Conservation (phyloP, 2,888 invertebrate species). For the Latrodectus hesperus region DNA sequence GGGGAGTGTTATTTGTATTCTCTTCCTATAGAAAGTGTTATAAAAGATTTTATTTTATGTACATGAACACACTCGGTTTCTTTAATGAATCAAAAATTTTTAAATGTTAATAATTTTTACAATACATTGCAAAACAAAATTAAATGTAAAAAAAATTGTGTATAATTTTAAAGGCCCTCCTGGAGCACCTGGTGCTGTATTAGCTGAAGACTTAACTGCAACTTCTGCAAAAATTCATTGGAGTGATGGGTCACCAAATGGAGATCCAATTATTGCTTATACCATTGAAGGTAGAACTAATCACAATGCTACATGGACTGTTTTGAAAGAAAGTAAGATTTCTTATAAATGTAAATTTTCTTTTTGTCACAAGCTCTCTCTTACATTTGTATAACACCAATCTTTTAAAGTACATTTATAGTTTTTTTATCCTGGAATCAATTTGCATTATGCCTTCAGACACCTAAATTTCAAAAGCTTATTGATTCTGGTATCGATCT, state of each 20-base stretch:
- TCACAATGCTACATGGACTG: constrained; percentile 88
- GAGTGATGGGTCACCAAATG: constrained; percentile 93
- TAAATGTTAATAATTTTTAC: neutral
- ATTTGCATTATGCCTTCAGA: too few relatives aligned
- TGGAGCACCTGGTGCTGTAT: constrained; percentile 89
- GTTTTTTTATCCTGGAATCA: too few relatives aligned
- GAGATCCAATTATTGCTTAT: constrained; percentile 85
- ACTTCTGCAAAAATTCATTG: constrained; percentile 86
- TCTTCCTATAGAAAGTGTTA: neutral
- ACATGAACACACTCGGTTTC: neutral
- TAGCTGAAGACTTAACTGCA: constrained; percentile 85
- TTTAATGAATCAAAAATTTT: neutral
- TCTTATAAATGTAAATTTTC: neutral
- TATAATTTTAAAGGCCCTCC: constrained; percentile 81
- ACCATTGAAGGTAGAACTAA: constrained; percentile 88
- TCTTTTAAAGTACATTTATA: too few relatives aligned
- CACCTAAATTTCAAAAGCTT: too few relatives aligned
- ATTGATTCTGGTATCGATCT: too few relatives aligned
- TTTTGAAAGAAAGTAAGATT: constrained; percentile 79
- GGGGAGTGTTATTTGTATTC: too few relatives aligned
- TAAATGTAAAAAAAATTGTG: constrained; percentile 8
- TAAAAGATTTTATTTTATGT: neutral
- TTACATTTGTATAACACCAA: too few relatives aligned
- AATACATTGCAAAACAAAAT: neutral
- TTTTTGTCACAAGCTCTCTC: too few relatives aligned